Evolutionary conservation across 1,140 invertebrate species (phyloP), one percentile per base, ranked within the genome.

Genomic region (Schmidtea mediterranea): DNA sequence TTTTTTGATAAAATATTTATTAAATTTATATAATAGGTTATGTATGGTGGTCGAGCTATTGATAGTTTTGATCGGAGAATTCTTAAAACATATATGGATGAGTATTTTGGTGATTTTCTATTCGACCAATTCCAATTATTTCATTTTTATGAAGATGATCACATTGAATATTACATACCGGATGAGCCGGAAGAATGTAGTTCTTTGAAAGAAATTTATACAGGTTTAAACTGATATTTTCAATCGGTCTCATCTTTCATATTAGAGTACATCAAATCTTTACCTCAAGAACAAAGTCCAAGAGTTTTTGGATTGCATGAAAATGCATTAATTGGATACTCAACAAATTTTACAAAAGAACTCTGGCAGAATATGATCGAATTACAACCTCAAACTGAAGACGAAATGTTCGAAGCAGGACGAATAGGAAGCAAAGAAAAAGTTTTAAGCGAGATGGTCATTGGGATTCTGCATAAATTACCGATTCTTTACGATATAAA

Each of bases 51-150:
- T 18, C 71, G 80, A 52, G 78, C 86, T 15, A 84, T 83, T 52
- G 80, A 87, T 57, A 73, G 77, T 57, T 86, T 77, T 66, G 82
- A 86, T 62, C 72, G 80, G 21, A 71, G 81, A 51, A 75, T 84
- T 3, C 75, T 82, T 1, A 71, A 74, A 49, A 80, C 76, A 0
- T 86, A 86, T 59, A 82, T 86, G 77, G 73, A 83, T 59, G 80
- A 87, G 62, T 89, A 86, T 59, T 78, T 87, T 71, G 82, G 82
- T 0, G 81, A 87, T 56, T 87, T 86, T 60, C 68, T 87, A 16
- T 83, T 87, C 57, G 79, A 84, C 58, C 74, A 73, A 16, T 83
- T 80, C 61, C 79, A 84, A 61, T 76, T 77, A 0, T 87, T 82
- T 64, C 77, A 81, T 61, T 86, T 86, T 66, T 84, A 80, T 60